Evolutionary conservation across 2,113 vertebrate genomes (phyloP).

Genomic region (Dipodomys stephensi): DNA sequence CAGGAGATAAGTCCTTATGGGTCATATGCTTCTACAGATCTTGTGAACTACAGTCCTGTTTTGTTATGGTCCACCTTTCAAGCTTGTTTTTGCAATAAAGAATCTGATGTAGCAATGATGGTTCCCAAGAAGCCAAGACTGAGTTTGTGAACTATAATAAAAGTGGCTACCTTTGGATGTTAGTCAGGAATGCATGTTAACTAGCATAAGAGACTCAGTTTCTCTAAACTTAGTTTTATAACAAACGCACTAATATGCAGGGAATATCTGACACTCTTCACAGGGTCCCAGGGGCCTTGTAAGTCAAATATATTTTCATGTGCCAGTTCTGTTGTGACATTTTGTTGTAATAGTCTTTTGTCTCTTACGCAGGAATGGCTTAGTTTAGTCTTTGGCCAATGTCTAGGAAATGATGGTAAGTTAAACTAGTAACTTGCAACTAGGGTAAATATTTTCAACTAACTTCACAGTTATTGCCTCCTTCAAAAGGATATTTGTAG

Average conservation of each 20-base stretch:
- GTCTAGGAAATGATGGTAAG: not conserved
- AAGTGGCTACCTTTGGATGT: not conserved
- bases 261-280: not conserved
- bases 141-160: not conserved
- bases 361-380: not conserved
- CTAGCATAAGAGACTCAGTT: not conserved
- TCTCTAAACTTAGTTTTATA: not conserved
- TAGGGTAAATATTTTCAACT: not conserved
- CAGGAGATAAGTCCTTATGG: not conserved
- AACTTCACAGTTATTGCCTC: not conserved
- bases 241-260: not conserved
- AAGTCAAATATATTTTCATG: too few species aligned
- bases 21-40: not conserved
- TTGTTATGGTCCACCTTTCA: not conserved
- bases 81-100: not conserved
- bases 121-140: not conserved
- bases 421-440: not conserved
- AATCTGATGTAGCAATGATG: not conserved
- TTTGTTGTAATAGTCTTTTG: not conserved
- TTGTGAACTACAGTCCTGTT: not conserved
- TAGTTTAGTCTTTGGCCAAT: not conserved
- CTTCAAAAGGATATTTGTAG: slow-evolving; percentile 2
- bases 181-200: not conserved
- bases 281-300: not conserved
- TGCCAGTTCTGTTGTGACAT: too few species aligned